Base-by-base conservation (phyloP, 2,888 invertebrate genomes). In the Noctuana brunneofusca region DNA sequence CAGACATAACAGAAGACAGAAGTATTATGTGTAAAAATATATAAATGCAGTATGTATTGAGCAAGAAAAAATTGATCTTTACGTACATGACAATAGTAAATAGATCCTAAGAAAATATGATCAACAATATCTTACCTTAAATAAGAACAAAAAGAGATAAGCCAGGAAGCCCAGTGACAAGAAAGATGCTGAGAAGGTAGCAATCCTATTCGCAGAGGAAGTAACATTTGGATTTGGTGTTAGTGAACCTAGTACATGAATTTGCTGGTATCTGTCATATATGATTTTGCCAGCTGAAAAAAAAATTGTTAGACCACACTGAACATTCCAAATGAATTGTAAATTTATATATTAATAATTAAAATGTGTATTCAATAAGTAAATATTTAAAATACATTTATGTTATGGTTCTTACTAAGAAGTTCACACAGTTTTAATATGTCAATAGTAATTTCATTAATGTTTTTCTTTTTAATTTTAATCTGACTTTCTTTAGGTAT, bases 81-180 rank as follows among this genome's bases (percentile, higher is more conserved):
- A n/a, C n/a, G n/a, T n/a, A n/a, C n/a, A n/a, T n/a, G n/a, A n/a
- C n/a, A n/a, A n/a, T n/a, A n/a, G n/a, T n/a, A n/a, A n/a, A n/a
- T n/a, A n/a, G n/a, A n/a, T n/a, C n/a, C n/a, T n/a, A n/a, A n/a
- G n/a, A n/a, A n/a, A n/a, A n/a, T n/a, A n/a, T n/a, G n/a, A n/a
- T 24, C 5, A 24, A 4, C 5, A 24, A 30, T 9, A 4, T 68
- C 84, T 89, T 82, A 91, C 91, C 91, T 91, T 89, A 73, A 87
- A 87, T 67, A 89, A 72, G 75, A 87, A 88, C 69, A 91, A 75
- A 75, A 86, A 81, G 70, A 87, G 79, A 75, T 89, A 89, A 66
- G 83, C 79, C 69, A 95, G 92, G 92, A 95, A 95, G 83, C 95
- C 95, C 89, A 95, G 65, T 66, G 80, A 84, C 71, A 89, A 74